Percentiles rank a stretch among this genome's conserved stretches.
Conservation (phyloP, 2,797 vertebrate species). For the Chloroceryle inda region DNA sequence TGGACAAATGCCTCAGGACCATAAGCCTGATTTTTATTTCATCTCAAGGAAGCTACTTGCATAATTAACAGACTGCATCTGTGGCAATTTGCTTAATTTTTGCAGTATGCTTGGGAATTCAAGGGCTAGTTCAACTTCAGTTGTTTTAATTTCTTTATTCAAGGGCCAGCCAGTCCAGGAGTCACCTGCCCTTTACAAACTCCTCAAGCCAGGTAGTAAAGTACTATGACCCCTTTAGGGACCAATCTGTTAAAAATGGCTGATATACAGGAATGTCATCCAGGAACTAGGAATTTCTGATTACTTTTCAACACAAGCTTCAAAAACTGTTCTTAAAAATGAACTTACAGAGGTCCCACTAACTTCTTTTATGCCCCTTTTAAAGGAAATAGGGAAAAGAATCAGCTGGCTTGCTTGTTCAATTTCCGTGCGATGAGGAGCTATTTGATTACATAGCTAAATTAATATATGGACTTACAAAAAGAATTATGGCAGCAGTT, state of each 20-base stretch:
- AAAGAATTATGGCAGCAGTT: neutral
- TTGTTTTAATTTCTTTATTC: neutral
- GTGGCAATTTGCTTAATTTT: neutral
- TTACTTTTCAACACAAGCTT: neutral
- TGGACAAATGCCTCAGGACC: neutral
- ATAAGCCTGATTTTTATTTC: neutral
- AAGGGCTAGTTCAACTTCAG: neutral
- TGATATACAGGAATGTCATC: neutral
- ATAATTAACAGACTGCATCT: constrained; percentile 16
- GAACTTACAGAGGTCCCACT: neutral
- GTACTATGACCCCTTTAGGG: neutral
- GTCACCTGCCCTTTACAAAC: neutral
- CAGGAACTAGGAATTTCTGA: neutral
- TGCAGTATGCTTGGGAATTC: neutral
- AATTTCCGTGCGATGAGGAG: neutral
- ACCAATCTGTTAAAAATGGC: neutral
- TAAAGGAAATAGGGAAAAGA: neutral
- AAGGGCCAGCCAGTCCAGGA: neutral
- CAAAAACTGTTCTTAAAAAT: neutral
- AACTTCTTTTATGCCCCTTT: neutral
- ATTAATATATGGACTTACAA: neutral
- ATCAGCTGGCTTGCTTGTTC: neutral
- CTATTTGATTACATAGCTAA: neutral
- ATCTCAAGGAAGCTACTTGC: neutral
- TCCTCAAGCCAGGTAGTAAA: neutral